A percentile compares a stretch with the other conserved stretches of the same genome.
phyloP scores from a whole-genome alignment of 1,140 invertebrate species.

The Leptoteleia sp. region DNA sequence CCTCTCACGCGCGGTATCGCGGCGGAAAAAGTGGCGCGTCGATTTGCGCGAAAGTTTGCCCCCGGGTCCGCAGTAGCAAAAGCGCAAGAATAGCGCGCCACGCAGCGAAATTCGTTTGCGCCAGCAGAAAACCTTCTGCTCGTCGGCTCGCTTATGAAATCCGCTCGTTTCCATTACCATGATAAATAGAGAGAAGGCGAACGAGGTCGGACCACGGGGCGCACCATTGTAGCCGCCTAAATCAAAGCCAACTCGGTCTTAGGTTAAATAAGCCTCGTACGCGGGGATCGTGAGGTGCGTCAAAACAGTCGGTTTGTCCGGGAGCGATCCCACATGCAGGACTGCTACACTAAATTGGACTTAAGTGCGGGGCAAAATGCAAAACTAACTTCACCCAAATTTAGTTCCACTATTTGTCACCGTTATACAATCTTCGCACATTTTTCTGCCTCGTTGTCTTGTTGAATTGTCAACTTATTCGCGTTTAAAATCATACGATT shows the following conservation, averaged over 20 bases:
- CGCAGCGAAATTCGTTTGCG: too few relatives aligned
- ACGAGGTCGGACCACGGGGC: conserved; percentile 14
- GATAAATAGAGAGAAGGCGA: conserved; percentile 37
- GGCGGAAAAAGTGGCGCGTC: too few relatives aligned
- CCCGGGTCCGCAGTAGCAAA: too few relatives aligned
- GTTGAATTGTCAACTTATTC: too few relatives aligned
- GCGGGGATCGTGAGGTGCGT: conserved; percentile 20
- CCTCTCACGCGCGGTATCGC: too few relatives aligned
- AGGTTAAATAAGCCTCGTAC: conserved; percentile 19
- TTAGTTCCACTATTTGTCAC: conserved; percentile 19
- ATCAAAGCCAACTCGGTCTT: conserved; percentile 32
- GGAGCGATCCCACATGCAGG: conserved; percentile 27
- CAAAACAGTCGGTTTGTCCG: conserved; percentile 42
- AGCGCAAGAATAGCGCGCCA: too few relatives aligned
- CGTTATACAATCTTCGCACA: conserved; percentile 6
- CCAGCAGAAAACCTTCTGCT: too few relatives aligned
- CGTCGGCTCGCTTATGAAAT: conserved; percentile 18
- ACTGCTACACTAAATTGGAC: conserved; percentile 35
- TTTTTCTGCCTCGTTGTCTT: conserved; percentile 8
- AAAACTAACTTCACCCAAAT: conserved; percentile 41
- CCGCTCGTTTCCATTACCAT: conserved; percentile 19
- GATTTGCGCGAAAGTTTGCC: too few relatives aligned
- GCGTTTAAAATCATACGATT: too few relatives aligned
- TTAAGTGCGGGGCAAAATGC: conserved; percentile 10
- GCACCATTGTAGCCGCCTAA: conserved; percentile 13